These are phyloP conservation scores for Drosophila yooni DNA, from an alignment of 2,888 invertebrate species.

Conservation along the genomic window DNA sequence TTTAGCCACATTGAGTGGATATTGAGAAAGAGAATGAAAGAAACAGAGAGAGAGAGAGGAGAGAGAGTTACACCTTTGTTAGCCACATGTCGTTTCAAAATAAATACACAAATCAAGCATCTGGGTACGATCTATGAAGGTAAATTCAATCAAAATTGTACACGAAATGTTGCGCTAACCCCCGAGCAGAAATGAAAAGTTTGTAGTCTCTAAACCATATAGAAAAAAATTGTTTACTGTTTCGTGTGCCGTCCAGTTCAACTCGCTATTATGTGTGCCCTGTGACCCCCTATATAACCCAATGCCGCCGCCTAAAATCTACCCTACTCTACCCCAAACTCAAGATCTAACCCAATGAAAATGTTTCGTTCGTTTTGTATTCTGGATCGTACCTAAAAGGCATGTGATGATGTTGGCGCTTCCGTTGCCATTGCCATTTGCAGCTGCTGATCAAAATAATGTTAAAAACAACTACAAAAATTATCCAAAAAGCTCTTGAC, in stretches of 20 bases:
- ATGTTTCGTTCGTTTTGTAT: constrained; percentile 51
- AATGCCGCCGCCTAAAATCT: constrained; percentile 15
- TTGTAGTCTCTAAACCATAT: constrained; percentile 72
- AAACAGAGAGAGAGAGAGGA: constrained; percentile 43
- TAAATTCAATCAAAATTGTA: constrained; percentile 78
- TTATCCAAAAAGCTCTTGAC: constrained; percentile 43
- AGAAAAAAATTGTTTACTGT: constrained; percentile 46
- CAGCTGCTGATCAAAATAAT: constrained; percentile 54
- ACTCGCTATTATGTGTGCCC: constrained; percentile 18
- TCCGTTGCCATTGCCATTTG: constrained; percentile 22
- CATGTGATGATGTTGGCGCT: constrained; percentile 42
- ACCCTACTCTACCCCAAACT: background rate
- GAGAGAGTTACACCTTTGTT: constrained; percentile 57
- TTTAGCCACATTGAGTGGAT: constrained; percentile 42
- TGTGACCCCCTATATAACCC: constrained; percentile 6
- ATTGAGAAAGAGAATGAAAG: constrained; percentile 43
- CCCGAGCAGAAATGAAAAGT: constrained; percentile 63
- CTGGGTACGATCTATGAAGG: constrained; percentile 85
- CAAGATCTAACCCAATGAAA: constrained; percentile 35
- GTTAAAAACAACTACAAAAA: background rate
- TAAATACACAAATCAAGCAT: constrained; percentile 50
- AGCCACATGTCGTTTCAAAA: constrained; percentile 45
- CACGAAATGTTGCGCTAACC: constrained; percentile 76
- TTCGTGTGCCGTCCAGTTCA: constrained; percentile 29
- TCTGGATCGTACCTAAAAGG: constrained; percentile 85